Evolutionary conservation across 2,888 invertebrate species (phyloP).

Genomic region (Platycheirus rosarum): DNA sequence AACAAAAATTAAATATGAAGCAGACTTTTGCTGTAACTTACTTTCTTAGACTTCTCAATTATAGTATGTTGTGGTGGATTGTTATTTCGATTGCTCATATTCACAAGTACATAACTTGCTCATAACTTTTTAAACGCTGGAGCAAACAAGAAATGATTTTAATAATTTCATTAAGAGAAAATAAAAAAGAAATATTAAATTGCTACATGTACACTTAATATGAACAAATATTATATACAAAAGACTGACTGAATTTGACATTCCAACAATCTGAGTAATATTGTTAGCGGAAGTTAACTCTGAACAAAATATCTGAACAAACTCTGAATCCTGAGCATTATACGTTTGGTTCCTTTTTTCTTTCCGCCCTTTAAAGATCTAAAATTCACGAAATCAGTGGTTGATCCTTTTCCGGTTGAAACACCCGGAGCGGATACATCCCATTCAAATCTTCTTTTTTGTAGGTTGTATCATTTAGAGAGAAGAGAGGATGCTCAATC

Average conservation of each 20-base stretch:
- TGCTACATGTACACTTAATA: too few species aligned
- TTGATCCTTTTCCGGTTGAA: slow-evolving; percentile 72
- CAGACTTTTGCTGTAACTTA: too few species aligned
- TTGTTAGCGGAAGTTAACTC: slow-evolving; percentile 57
- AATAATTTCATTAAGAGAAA: too few species aligned
- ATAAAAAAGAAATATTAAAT: too few species aligned
- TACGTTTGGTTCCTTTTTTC: slow-evolving; percentile 64
- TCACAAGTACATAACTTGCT: too few species aligned
- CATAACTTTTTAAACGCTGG: too few species aligned
- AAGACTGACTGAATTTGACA: slow-evolving; percentile 4
- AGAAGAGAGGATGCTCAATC: slow-evolving; percentile 46
- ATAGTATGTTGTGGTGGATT: too few species aligned
- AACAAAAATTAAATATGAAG: too few species aligned
- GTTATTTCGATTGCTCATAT: too few species aligned
- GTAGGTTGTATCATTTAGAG: slow-evolving; percentile 55
- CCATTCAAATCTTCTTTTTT: slow-evolving; percentile 55
- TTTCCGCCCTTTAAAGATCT: slow-evolving; percentile 64
- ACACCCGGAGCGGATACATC: slow-evolving; percentile 69
- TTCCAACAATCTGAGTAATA: slow-evolving; percentile 36
- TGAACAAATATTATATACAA: too few species aligned
- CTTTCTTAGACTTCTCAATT: too few species aligned
- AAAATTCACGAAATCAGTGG: slow-evolving; percentile 64
- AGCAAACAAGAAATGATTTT: too few species aligned
- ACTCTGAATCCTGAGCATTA: slow-evolving; percentile 49
- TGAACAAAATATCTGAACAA: slow-evolving; percentile 49